Percentiles rank a stretch among this genome's conserved stretches.
Conservation (phyloP, 2,113 vertebrate species). For the Gavia stellata region DNA sequence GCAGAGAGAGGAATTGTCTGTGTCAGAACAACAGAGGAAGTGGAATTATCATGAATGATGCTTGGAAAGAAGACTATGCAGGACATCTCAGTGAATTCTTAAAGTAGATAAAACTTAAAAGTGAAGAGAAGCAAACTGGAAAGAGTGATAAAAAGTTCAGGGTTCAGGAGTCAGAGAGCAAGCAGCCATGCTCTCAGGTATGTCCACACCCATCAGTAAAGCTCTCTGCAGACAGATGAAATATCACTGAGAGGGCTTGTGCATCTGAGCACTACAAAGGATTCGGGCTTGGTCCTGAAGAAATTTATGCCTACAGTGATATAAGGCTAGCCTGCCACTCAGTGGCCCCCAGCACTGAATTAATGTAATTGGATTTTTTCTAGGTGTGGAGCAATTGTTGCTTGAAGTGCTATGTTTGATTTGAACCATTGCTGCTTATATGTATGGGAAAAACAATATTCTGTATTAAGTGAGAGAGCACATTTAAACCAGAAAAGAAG, state of each 20-base stretch:
- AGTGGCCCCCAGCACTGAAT: background rate
- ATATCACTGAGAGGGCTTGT: background rate
- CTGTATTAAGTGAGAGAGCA: background rate
- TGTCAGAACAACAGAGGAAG: background rate
- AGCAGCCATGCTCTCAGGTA: background rate
- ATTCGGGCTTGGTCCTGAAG: background rate
- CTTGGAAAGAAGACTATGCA: background rate
- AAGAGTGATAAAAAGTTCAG: background rate
- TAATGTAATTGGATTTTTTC: background rate
- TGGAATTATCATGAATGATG: background rate
- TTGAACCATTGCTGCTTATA: background rate
- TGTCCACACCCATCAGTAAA: background rate
- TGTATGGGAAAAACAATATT: background rate
- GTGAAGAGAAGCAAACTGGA: background rate
- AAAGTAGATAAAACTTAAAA: background rate
- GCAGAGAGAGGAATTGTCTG: background rate
- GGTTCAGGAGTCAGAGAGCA: background rate
- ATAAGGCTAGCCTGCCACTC: background rate
- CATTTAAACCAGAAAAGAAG: background rate
- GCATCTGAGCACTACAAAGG: background rate
- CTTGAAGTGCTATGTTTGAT: background rate
- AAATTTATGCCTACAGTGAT: background rate
- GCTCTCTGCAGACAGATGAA: background rate
- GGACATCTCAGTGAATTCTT: background rate
- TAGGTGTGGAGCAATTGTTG: background rate